Evolutionary conservation across 2,113 vertebrate species (phyloP), one percentile per base, ranked within the genome.

Genomic region (Clarias magur): DNA sequence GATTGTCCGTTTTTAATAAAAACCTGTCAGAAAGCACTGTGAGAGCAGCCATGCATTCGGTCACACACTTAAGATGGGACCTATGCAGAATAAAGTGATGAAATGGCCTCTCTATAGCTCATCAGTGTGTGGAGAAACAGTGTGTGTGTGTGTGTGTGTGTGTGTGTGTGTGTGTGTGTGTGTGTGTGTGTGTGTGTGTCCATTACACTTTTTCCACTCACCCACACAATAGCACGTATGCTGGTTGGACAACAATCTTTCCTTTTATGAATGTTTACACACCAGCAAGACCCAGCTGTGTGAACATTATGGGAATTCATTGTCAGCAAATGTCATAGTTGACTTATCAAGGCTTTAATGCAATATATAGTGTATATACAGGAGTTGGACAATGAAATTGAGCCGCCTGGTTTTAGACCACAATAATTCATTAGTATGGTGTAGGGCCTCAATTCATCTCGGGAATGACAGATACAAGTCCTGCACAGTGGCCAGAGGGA

Each of bases 41-140:
- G 17, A 82, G 59, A 34, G 16, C 15, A 62, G 73, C 60, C 17
- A 85, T 38, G 5, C 78, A 68, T 86, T 57, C 15, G 76, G 62
- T 82, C 67, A 88, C 16, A 88, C 48, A 67, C 27, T 57, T 13
- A 67, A 54, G 62, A 62, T 70, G 54, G 38, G 60, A 87, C 67
- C 65, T 78, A 59, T 72, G 81, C 78, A 89, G 80, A 89, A 84
- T 80, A 85, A 25, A 38, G 17, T 57, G 59, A 85, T 76, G 12
- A 78, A 82, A 68, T 84, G 82, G 87, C 78, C 82, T 63, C 56
- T 89, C 78, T 76, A 34, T 81, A 63, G 81, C 53, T 82, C 78
- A 70, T 85, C 62, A 53, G 53, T n/a, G n/a, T n/a, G n/a, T n/a
- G n/a, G n/a, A n/a, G n/a, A n/a, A n/a, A n/a, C n/a, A n/a, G n/a